Base-by-base conservation (phyloP, 2,797 vertebrate genomes). In the Vespertilio murinus region DNA sequence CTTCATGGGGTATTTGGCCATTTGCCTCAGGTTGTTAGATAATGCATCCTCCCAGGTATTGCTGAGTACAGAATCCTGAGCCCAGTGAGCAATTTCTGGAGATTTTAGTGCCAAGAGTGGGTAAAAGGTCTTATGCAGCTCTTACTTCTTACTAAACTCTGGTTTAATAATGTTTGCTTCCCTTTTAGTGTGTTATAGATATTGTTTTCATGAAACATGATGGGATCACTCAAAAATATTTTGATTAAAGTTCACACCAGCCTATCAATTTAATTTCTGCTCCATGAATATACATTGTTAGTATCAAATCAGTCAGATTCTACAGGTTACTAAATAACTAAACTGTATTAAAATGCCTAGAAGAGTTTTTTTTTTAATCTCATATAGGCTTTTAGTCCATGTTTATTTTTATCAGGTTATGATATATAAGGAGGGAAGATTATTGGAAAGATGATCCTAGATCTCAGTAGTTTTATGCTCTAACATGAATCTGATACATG, bases 381-480 rank as follows among this genome's bases (percentile, higher is more conserved):
- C 54, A 20, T 33, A n/a, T 6, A 59, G 13, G 4, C 4, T 52
- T 59, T 91, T 33, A 59, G 49, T 10, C 5, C 18, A 52, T 45
- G 30, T 42, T 90, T 73, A 70, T 54, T 95, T 95, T 89, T 40
- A 65, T 45, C 30, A 23, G 64, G n/a, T 28, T 94, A 69, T 85
- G 30, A 96, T 85, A 82, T 69, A n/a, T 42, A 88, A 79, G 2
- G 28, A 80, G 25, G 4, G 1, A 6, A 56, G 17, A 74, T 70
- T 86, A 90, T 18, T 73, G 7, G n/a, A 56, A 90, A 3, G 1
- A n/a, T 56, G 0, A 1, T 67, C 22, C 30, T 67, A 95, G 7
- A 88, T 14, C 10, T 61, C 16, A 28, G 14, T 2, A n/a, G 65
- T 91, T 82, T 74, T 89, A 20, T 59, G 45, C 5, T 82, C 35